Evolutionary conservation across 2,888 invertebrate genomes (phyloP).

Genomic region (Agrochola macilenta): DNA sequence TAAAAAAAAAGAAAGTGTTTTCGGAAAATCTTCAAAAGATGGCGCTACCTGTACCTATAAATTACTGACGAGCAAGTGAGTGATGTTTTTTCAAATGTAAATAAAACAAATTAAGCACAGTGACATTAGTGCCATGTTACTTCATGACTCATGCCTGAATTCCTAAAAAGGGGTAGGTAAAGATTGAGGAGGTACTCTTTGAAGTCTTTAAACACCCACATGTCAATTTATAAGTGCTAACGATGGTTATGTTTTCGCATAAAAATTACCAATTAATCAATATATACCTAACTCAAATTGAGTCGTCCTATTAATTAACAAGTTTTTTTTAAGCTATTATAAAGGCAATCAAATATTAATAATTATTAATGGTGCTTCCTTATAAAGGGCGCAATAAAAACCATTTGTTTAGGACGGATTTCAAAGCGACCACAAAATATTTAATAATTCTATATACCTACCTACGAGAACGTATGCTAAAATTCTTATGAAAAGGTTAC

Average conservation of each 20-base stretch:
- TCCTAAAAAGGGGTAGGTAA: not conserved
- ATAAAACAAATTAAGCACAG: not conserved
- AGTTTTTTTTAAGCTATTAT: conserved; percentile 29
- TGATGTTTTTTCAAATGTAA: not conserved
- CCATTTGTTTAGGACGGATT: not conserved
- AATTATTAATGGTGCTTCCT: conserved; percentile 20
- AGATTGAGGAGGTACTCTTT: too few relatives aligned
- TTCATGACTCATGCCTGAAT: not conserved
- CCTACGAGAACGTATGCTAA: not conserved
- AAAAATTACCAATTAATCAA: conserved; percentile 36
- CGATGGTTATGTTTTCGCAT: not conserved
- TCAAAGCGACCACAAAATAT: conserved; percentile 20
- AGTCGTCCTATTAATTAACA: conserved; percentile 41
- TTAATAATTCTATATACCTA: too few relatives aligned
- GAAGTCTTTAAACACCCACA: conserved; percentile 2
- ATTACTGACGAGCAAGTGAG: not conserved
- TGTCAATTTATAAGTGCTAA: not conserved
- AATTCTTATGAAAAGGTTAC: not conserved
- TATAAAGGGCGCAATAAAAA: conserved; percentile 36
- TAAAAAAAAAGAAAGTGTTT: not conserved
- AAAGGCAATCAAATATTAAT: conserved; percentile 24
- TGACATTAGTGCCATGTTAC: not conserved
- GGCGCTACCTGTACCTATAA: conserved; percentile 14
- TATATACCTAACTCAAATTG: conserved; percentile 6
- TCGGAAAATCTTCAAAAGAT: conserved; percentile 23